Evolutionary conservation across 2,888 invertebrate genomes (phyloP), one percentile per base, ranked within the genome.

Genomic region (Netelia fuscicornis): DNA sequence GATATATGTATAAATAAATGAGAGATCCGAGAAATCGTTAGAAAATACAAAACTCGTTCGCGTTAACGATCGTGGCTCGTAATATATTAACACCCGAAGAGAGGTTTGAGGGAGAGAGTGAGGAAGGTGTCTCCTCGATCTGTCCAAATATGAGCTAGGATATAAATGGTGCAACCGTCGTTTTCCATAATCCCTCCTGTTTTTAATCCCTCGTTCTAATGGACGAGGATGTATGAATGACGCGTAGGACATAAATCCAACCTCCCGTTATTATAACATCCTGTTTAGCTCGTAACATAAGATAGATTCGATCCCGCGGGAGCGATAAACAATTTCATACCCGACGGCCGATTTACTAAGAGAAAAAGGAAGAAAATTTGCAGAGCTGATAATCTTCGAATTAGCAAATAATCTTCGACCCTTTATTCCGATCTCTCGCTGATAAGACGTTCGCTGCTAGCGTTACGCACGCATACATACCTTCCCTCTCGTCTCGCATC

Each of bases 401-500:
- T 83, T 77, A 81, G 84, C 75, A 65, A 81, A 81, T 75, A 84
- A 78, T 86, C 77, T 65, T 25, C 20, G 17, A 76, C 20, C 56
- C 67, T 85, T 44, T 84, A 81, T 84, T 84, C 74, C 75, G 81
- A 81, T 86, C 44, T 30, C 42, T n/a, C 23, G 20, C 13, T 44
- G 85, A 85, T 85, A 83, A 83, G 11, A 70, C 67, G 37, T 64
- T 37, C 78, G 74, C 65, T 68, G 60, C 70, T 72, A 48, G 68
- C 70, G 80, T 85, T 85, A 84, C 86, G 81, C 72, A 58, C 64
- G 85, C 62, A 71, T 79, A 83, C 80, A 82, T 64, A 75, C 58
- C 71, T 70, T 81, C n/a, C 76, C 83, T 44, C 70, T 71, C 81
- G 58, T 48, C 48, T 64, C 67, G 60, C 64, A 67, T 87, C 75